Conservation (phyloP, 1,140 invertebrate species). For the Penaeus chinensis region DNA sequence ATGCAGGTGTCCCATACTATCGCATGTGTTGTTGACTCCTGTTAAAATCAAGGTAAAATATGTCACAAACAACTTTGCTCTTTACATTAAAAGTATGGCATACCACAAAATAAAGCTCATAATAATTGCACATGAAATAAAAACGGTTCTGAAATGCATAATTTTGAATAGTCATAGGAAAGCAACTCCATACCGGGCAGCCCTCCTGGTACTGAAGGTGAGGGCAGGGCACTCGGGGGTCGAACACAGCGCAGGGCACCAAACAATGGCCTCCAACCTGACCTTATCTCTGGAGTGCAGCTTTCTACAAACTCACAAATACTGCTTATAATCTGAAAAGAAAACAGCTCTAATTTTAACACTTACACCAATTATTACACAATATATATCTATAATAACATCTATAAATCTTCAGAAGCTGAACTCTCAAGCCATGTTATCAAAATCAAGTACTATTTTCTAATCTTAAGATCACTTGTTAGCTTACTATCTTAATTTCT, state of each 20-base stretch:
- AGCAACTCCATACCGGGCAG: neutral
- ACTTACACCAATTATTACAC: no score
- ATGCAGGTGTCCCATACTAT: conserved; percentile 71
- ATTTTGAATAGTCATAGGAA: no score
- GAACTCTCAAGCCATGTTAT: no score
- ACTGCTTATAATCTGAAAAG: conserved; percentile 88
- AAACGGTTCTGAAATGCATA: no score
- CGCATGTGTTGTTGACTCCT: conserved; percentile 13
- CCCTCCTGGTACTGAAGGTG: conserved; percentile 11
- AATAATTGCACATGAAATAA: no score
- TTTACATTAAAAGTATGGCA: no score
- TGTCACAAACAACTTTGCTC: neutral
- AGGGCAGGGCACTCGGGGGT: conserved; percentile 19
- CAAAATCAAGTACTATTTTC: no score
- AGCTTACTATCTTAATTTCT: no score
- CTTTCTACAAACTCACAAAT: conserved; percentile 96
- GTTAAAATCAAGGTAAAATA: neutral
- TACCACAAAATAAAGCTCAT: no score
- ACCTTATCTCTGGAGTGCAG: conserved; percentile 89
- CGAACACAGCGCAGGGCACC: conserved; percentile 86
- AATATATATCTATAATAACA: no score
- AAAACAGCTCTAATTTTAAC: conserved; percentile 24
- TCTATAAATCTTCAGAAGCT: no score
- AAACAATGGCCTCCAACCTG: conserved; percentile 93
- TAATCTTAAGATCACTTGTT: neutral